phyloP scores from a whole-genome alignment of 2,797 vertebrate species.

The Propithecus deckenii region DNA sequence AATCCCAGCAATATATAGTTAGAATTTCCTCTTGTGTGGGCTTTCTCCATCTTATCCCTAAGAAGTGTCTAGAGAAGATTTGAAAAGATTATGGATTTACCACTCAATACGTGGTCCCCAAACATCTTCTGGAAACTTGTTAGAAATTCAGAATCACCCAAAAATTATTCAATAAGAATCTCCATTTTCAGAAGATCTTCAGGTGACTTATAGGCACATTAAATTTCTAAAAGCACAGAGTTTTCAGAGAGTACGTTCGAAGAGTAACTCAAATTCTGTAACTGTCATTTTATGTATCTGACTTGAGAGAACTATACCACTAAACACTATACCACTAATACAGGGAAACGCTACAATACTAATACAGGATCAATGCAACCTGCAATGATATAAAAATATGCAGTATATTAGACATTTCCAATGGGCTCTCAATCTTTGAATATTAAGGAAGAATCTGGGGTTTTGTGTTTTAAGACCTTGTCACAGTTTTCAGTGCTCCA shows the following conservation, averaged over 20 bases:
- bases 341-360: not conserved
- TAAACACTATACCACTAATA: not conserved
- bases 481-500: not conserved
- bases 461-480: not conserved
- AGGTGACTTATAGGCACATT: not conserved
- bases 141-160: not conserved
- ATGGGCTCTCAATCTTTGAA: not conserved
- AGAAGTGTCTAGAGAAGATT: not conserved
- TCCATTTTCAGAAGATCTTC: not conserved
- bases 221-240: not conserved
- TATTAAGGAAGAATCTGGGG: not conserved
- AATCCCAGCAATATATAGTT: not conserved
- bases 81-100: not conserved
- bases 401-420: not conserved
- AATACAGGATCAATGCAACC: not conserved
- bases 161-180: not conserved
- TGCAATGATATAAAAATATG: not conserved
- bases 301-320: not conserved
- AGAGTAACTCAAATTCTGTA: not conserved
- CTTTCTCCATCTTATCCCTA: not conserved
- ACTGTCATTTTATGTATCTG: not conserved
- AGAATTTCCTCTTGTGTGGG: not conserved
- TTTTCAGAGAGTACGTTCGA: not conserved
- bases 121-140: not conserved
- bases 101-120: not conserved